These are phyloP conservation scores for Hirtodrosophila confusa DNA, from an alignment of 2,888 invertebrate species.

Conservation along the genomic window DNA sequence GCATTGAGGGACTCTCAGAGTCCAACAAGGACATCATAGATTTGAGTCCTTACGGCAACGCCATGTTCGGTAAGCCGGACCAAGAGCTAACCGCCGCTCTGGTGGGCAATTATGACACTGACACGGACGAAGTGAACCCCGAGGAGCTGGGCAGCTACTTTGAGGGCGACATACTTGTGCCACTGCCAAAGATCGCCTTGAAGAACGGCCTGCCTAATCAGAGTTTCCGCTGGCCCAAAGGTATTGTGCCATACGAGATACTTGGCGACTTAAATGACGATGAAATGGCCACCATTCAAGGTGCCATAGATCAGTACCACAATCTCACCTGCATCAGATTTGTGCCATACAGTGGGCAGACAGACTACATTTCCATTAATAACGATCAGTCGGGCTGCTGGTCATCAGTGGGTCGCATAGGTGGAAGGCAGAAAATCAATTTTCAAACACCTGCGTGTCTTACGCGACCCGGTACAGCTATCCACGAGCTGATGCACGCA, in stretches of 20 bases:
- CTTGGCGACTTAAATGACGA: conserved; percentile 86
- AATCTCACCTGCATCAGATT: conserved; percentile 91
- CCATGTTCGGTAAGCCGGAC: conserved; percentile 86
- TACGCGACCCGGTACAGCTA: conserved; percentile 88
- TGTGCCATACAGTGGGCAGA: conserved; percentile 87
- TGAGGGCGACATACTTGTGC: conserved; percentile 91
- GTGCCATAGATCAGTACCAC: conserved; percentile 90
- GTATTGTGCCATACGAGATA: conserved; percentile 89
- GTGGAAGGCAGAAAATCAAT: conserved; percentile 87
- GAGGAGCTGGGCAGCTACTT: conserved; percentile 91
- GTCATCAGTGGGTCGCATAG: conserved; percentile 90
- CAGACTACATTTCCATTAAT: conserved; percentile 89
- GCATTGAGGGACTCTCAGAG: conserved; percentile 34
- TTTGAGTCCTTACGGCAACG: conserved; percentile 85
- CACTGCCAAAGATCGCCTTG: conserved; percentile 70
- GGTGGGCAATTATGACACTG: conserved; percentile 74
- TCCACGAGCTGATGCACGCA: conserved; percentile 92
- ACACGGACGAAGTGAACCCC: conserved; percentile 86
- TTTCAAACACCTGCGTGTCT: conserved; percentile 90
- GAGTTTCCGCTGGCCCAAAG: conserved; percentile 87
- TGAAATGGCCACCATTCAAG: conserved; percentile 87
- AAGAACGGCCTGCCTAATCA: conserved; percentile 87
- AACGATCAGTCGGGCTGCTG: conserved; percentile 90
- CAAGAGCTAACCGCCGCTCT: conserved; percentile 75
- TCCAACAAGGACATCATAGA: conserved; percentile 84